Percentiles rank a stretch among this genome's conserved stretches.
Evolutionary conservation across 2,113 vertebrate genomes (phyloP).

Genomic region (Clarias batrachus): DNA sequence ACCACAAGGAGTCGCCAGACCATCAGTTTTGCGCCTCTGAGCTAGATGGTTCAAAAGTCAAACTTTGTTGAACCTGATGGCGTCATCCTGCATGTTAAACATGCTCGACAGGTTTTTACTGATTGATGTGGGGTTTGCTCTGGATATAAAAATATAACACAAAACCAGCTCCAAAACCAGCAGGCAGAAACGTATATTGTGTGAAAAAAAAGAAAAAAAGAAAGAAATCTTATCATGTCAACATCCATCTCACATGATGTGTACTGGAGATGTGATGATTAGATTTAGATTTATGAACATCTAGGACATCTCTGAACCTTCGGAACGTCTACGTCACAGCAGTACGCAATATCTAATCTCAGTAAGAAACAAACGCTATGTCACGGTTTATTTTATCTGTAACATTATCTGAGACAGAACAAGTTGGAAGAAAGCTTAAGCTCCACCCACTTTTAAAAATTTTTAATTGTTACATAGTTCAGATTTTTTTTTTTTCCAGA

Average conservation of each 20-base stretch:
- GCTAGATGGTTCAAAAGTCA: too few species aligned
- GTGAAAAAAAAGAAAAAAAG: too few species aligned
- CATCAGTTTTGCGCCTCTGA: neutral
- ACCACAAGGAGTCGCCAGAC: constrained; percentile 31
- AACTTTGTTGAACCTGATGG: too few species aligned
- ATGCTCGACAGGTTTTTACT: neutral
- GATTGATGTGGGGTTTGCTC: neutral
- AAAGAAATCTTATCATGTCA: too few species aligned
- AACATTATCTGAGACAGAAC: neutral
- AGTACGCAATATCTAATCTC: neutral
- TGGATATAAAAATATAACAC: neutral
- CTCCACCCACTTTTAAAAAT: neutral
- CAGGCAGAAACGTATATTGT: too few species aligned
- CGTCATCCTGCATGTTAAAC: neutral
- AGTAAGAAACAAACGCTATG: neutral
- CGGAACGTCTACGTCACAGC: neutral
- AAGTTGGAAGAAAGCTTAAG: neutral
- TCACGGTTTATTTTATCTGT: neutral
- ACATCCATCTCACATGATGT: too few species aligned
- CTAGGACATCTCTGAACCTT: too few species aligned
- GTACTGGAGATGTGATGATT: too few species aligned
- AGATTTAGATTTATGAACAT: neutral
- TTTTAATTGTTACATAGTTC: neutral
- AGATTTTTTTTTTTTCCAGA: neutral
- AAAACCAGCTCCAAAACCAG: neutral